phyloP scores from a whole-genome alignment of 1,140 invertebrate genomes.

The Caenorhabditis remanei region DNA sequence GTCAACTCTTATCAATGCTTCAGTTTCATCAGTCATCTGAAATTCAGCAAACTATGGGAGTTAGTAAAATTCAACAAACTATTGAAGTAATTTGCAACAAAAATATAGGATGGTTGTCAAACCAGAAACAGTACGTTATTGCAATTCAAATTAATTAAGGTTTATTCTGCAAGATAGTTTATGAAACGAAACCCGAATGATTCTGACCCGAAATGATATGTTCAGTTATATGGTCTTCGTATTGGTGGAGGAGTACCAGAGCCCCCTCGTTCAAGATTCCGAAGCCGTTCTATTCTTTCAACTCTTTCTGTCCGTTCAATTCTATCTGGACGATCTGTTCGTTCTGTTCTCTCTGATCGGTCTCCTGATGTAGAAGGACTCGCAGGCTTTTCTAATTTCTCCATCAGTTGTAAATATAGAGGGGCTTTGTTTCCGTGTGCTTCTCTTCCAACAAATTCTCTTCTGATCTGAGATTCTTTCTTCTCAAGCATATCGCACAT shows the following conservation, averaged over 20 bases:
- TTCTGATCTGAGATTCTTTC: neutral
- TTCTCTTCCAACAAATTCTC: conserved; percentile 45
- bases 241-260: conserved; percentile 28
- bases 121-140: too few species aligned
- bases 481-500: neutral
- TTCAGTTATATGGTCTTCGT: neutral
- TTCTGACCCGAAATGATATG: too few species aligned
- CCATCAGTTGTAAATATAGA: conserved; percentile 7
- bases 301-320: neutral
- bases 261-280: conserved; percentile 15
- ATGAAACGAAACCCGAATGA: neutral
- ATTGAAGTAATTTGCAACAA: too few species aligned
- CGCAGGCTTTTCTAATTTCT: conserved; percentile 1
- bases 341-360: neutral
- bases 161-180: neutral
- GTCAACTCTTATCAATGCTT: conserved; percentile 68
- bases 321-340: neutral
- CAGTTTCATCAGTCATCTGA: conserved; percentile 24
- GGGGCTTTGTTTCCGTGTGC: conserved; percentile 18
- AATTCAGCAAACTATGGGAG: neutral
- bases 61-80: neutral
- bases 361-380: neutral
- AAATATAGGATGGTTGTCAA: too few species aligned
- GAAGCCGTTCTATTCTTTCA: neutral
- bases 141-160: too few species aligned